Conservation (phyloP, 2,888 invertebrate species). For the Cryptocheilus praepositus region DNA sequence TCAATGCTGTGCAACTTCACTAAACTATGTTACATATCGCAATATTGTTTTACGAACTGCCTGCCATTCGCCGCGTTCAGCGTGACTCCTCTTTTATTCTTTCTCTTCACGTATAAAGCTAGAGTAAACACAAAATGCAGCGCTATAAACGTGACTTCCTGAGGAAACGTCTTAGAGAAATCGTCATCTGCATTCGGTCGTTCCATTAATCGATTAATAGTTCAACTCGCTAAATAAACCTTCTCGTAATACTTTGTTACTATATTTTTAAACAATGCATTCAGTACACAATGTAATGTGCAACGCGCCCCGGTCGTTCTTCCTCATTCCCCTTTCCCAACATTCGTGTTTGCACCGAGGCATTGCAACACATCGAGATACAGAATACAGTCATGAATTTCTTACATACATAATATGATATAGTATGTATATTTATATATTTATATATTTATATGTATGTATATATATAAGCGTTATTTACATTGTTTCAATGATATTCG, state of each 20-base stretch:
- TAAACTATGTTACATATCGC: slow-evolving; percentile 8
- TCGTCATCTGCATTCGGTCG: slow-evolving; percentile 7
- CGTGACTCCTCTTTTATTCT: neutral
- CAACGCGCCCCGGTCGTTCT: slow-evolving; percentile 22
- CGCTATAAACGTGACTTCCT: slow-evolving; percentile 2
- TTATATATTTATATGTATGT: slow-evolving; percentile 28
- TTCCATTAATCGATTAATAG: slow-evolving; percentile 19
- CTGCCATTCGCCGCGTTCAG: no score
- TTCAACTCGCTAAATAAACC: slow-evolving; percentile 28
- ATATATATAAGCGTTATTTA: slow-evolving; percentile 51
- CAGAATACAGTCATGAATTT: slow-evolving; percentile 44
- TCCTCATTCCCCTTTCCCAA: no score
- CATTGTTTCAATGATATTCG: slow-evolving; percentile 49
- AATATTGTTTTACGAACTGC: neutral
- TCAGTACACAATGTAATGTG: slow-evolving; percentile 34
- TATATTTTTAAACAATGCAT: slow-evolving; percentile 32
- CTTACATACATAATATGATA: slow-evolving; percentile 14
- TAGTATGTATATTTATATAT: slow-evolving; percentile 19
- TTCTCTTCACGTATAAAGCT: slow-evolving; percentile 3
- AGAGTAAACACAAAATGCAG: slow-evolving; percentile 2
- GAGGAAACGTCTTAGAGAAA: slow-evolving; percentile 1
- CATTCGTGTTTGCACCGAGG: slow-evolving; percentile 30
- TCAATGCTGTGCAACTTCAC: slow-evolving; percentile 8
- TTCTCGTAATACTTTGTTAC: slow-evolving; percentile 33
- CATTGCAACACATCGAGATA: slow-evolving; percentile 42